Evolutionary conservation across 2,113 vertebrate species (phyloP).

Genomic region (Chamaea fasciata): DNA sequence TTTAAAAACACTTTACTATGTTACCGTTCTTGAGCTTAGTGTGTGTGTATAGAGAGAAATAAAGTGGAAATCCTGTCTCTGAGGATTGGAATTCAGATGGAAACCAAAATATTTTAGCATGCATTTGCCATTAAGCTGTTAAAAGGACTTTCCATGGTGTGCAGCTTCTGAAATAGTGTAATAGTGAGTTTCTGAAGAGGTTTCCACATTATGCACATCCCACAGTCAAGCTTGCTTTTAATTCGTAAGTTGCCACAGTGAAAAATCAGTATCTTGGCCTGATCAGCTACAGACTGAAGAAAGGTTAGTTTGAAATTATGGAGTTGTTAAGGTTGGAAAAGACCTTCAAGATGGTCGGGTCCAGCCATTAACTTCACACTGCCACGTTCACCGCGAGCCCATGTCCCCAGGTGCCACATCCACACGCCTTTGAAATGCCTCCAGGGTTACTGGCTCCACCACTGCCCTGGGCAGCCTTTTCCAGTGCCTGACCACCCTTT

Average conservation of each 20-base stretch:
- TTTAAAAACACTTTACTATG: slow-evolving; percentile 15
- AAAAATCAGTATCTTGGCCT: background rate
- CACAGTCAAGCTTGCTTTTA: background rate
- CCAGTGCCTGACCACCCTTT: background rate
- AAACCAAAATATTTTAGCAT: slow-evolving; percentile 41
- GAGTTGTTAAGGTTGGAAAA: background rate
- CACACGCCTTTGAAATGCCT: accelerated
- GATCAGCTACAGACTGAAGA: background rate
- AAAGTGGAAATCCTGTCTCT: slow-evolving; percentile 61
- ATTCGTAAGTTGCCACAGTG: background rate
- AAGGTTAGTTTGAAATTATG: background rate
- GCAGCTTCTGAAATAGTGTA: background rate
- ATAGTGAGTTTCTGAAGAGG: background rate
- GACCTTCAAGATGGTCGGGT: accelerated
- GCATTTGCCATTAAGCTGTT: slow-evolving; percentile 33
- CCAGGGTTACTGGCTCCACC: background rate
- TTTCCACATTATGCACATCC: background rate
- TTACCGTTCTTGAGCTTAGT: slow-evolving; percentile 11
- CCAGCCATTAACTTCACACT: background rate
- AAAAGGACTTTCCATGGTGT: slow-evolving; percentile 22
- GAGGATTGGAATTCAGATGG: slow-evolving; percentile 48
- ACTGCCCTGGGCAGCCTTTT: background rate
- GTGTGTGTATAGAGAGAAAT: slow-evolving; percentile 49
- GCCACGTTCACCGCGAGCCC: background rate
- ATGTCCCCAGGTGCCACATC: background rate